Evolutionary conservation across 2,888 invertebrate genomes (phyloP).

Genomic region (Stomorhina lunata): DNA sequence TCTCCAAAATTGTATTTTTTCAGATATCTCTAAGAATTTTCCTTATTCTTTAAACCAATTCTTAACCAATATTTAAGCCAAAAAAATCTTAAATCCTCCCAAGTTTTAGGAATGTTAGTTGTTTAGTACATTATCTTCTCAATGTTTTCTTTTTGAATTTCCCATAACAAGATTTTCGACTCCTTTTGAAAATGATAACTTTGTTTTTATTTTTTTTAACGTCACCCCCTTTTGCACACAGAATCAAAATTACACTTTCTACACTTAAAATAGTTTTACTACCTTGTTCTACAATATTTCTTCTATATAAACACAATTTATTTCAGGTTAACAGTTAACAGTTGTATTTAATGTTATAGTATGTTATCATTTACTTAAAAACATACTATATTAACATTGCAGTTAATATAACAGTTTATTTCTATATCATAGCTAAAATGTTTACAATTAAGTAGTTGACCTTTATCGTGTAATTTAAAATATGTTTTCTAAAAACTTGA

Average conservation of each 20-base stretch:
- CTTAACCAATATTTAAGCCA: too few relatives aligned
- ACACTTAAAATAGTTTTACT: conserved; percentile 38
- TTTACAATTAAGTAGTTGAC: too few relatives aligned
- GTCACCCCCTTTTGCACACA: conserved; percentile 18
- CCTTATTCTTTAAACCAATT: neutral
- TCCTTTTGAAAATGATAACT: neutral
- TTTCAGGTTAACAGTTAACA: conserved; percentile 42
- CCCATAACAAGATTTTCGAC: conserved; percentile 2
- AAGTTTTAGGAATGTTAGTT: conserved; percentile 18
- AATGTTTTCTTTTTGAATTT: conserved; percentile 8
- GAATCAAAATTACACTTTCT: neutral
- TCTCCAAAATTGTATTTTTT: conserved; percentile 3
- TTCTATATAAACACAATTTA: neutral
- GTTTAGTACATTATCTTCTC: conserved; percentile 1
- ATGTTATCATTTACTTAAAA: too few relatives aligned
- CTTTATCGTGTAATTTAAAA: too few relatives aligned
- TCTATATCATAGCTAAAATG: too few relatives aligned
- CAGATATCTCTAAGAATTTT: neutral
- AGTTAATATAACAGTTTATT: conserved; percentile 3
- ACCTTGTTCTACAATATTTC: conserved; percentile 3
- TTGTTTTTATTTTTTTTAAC: neutral
- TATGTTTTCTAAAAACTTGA: too few relatives aligned
- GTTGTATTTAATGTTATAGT: neutral
- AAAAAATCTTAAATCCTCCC: too few relatives aligned
- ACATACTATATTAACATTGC: neutral